These are phyloP conservation scores for Drosophila nasuta DNA, from an alignment of 1,140 invertebrate species.

Conservation along the genomic window DNA sequence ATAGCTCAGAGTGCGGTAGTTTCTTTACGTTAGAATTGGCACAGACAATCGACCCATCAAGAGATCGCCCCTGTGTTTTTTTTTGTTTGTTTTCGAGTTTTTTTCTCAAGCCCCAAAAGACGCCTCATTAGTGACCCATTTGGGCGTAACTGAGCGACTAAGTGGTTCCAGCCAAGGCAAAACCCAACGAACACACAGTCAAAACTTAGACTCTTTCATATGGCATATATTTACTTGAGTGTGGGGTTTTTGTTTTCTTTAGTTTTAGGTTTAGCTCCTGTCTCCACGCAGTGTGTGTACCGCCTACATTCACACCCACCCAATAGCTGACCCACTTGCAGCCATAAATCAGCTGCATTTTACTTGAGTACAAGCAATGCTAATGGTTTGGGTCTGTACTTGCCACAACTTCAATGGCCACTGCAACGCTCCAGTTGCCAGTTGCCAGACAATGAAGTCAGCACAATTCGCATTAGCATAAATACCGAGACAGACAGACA, in stretches of 20 bases:
- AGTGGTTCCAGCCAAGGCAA: constrained; percentile 60
- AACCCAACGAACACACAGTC: constrained; percentile 17
- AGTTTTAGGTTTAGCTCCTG: constrained; percentile 14
- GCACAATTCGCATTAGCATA: constrained; percentile 59
- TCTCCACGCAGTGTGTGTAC: not conserved
- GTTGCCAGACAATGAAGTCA: constrained; percentile 39
- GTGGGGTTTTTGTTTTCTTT: not conserved
- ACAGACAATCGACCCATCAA: constrained; percentile 81
- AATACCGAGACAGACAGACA: constrained; percentile 21
- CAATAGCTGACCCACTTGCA: not conserved
- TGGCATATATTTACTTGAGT: constrained; percentile 1
- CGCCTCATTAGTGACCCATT: constrained; percentile 78
- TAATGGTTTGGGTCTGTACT: constrained; percentile 4
- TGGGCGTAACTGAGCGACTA: constrained; percentile 72
- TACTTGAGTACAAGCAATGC: not conserved
- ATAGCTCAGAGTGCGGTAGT: constrained; percentile 48
- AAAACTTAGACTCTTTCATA: constrained; percentile 1
- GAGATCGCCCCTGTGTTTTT: constrained; percentile 28
- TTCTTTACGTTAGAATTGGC: constrained; percentile 82
- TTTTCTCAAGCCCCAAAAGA: constrained; percentile 60
- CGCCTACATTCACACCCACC: constrained; percentile 14
- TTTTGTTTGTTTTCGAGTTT: constrained; percentile 27
- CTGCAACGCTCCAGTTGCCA: constrained; percentile 13
- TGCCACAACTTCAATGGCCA: constrained; percentile 5
- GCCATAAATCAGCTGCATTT: constrained; percentile 25